phyloP scores from a whole-genome alignment of 1,140 invertebrate genomes.

The Drosophila rhopaloa region DNA sequence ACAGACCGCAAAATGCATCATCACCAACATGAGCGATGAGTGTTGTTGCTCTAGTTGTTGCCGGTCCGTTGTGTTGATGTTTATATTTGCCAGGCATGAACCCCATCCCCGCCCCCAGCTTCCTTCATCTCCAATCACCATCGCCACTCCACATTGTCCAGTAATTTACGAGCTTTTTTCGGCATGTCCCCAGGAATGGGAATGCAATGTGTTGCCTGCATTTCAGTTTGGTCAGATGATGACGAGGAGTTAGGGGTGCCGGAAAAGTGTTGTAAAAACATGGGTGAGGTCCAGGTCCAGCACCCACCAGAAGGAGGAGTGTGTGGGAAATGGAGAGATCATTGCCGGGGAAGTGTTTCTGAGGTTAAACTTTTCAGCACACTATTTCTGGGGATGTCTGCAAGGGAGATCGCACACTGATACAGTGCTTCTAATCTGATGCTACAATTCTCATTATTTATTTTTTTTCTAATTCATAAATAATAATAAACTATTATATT shows the following conservation, averaged over 20 bases:
- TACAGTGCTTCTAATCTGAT: slow-evolving; percentile 7
- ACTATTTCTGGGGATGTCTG: slow-evolving; percentile 10
- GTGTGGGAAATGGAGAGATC: slow-evolving; percentile 34
- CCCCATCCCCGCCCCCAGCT: background rate
- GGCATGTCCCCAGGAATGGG: slow-evolving; percentile 55
- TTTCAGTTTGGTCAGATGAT: slow-evolving; percentile 48
- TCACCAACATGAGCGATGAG: slow-evolving; percentile 84
- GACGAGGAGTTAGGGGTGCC: slow-evolving; percentile 14
- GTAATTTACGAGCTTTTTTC: slow-evolving; percentile 81
- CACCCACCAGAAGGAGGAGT: background rate
- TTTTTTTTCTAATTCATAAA: no score
- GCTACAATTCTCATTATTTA: background rate
- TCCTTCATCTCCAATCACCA: slow-evolving; percentile 23
- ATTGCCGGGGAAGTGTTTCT: slow-evolving; percentile 56
- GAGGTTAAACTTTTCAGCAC: slow-evolving; percentile 46
- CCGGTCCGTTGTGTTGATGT: slow-evolving; percentile 66
- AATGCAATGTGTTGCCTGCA: slow-evolving; percentile 75
- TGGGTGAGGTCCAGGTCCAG: slow-evolving; percentile 15
- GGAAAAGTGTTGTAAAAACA: slow-evolving; percentile 47
- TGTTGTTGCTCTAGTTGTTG: slow-evolving; percentile 62
- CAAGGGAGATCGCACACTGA: background rate
- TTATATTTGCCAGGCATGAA: slow-evolving; percentile 72
- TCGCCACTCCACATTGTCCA: slow-evolving; percentile 63
- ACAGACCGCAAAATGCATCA: slow-evolving; percentile 85
- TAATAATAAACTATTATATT: no score